Conservation (phyloP, 1,140 invertebrate species). For the Rhysida immarginata region DNA sequence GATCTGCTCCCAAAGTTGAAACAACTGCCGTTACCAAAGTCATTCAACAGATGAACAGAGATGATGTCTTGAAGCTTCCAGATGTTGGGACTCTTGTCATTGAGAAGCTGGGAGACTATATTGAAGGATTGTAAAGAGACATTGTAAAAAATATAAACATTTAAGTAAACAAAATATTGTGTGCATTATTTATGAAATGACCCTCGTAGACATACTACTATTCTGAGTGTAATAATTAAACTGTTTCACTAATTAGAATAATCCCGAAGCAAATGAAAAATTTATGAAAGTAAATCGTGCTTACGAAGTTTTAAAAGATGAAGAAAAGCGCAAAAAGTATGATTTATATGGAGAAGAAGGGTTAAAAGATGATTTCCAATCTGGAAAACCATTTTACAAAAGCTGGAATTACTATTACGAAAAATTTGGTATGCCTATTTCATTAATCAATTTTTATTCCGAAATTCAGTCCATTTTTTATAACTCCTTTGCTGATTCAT, state of each 20-base stretch:
- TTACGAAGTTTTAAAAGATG: slow-evolving; percentile 72
- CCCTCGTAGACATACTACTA: not conserved
- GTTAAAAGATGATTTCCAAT: slow-evolving; percentile 35
- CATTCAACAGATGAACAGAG: not conserved
- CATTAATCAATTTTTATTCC: too few species aligned
- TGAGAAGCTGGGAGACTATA: not conserved
- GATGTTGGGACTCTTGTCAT: not conserved
- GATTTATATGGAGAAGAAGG: slow-evolving; percentile 61
- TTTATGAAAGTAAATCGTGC: slow-evolving; percentile 62
- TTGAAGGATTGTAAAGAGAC: not conserved
- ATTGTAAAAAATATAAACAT: not conserved
- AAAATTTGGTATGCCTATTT: slow-evolving; percentile 62
- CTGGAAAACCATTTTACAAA: slow-evolving; percentile 44
- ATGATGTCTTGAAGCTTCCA: not conserved
- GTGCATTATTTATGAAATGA: too few species aligned
- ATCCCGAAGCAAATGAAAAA: slow-evolving; percentile 51
- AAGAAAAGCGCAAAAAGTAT: slow-evolving; percentile 58
- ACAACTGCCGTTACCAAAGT: not conserved
- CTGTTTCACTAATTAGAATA: slow-evolving; percentile 37
- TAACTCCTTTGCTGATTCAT: too few species aligned
- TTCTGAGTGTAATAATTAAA: not conserved
- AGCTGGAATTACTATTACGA: slow-evolving; percentile 67
- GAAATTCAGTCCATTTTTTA: too few species aligned
- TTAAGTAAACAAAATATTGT: too few species aligned
- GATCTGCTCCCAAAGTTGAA: not conserved